Base-by-base conservation (phyloP, 2,113 vertebrate genomes). In the Siniperca knerii region DNA sequence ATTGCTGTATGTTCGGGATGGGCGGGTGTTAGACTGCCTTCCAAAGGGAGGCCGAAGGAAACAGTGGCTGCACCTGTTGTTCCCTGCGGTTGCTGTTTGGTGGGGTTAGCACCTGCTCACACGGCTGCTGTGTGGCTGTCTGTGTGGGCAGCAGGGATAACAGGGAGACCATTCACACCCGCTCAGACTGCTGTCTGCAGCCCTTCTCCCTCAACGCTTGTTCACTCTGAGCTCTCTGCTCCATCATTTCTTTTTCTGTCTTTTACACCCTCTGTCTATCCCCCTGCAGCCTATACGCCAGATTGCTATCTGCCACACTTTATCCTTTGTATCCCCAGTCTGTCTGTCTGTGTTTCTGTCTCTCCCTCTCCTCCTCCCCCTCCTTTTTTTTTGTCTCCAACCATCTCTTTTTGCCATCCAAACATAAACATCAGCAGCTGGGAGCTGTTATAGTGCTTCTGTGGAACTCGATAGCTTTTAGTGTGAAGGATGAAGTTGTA, bases 131-230 rank as follows among this genome's bases (percentile, higher is more conserved):
- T 95, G 92, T 93, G 93, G 92, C 88, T 90, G 94, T 92, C 90
- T 94, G 93, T 94, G 90, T 93, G 93, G 90, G 89, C 89, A 93
- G 86, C 86, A 3, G 81, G 87, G 89, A 88, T 89, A 94, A 95
- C 94, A 95, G 93, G 93, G 93, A 91, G 84, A 91, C 94, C 93
- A 95, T 95, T 95, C 93, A 95, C 93, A 88, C 87, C 76, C 86
- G 83, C 89, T 90, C 91, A 85, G 87, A 92, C 92, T 87, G 88
- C 93, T 89, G 92, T 90, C 92, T 90, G 89, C 92, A 91, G 82
- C 82, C 90, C 92, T 77, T 92, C 89, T 91, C 89, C 84, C 90
- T 87, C 65, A 72, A 57, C 60, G 58, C 87, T 87, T 50, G 12
- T 83, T 87, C 83, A 71, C 90, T 72, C 89, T 60, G 35, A 55